Base-by-base conservation (phyloP, 2,888 invertebrate species). In the Aromia moschata region DNA sequence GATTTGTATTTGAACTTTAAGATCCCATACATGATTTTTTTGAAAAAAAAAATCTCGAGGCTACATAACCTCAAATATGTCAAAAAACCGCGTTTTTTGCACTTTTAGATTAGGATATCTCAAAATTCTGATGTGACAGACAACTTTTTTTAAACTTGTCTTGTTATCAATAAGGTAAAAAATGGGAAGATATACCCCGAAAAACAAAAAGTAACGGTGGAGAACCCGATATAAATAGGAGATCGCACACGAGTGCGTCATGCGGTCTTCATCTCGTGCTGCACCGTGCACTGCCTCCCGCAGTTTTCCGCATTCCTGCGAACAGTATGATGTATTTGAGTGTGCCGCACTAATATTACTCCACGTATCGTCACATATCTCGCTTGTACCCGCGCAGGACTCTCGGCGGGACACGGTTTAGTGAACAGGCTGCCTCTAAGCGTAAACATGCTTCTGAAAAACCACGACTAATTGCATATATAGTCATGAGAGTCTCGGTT, bases 191-290 rank as follows among this genome's bases (percentile, higher is more conserved):
- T n/a, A n/a, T n/a, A n/a, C n/a, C n/a, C n/a, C n/a, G n/a, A n/a
- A n/a, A n/a, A n/a, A n/a, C n/a, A n/a, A n/a, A n/a, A n/a, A n/a
- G n/a, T n/a, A 62, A 62, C 62, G 62, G 62, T 62, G 16, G 49
- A 38, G 43, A 33, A 43, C 45, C 37, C 20, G 61, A 51, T 55
- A 54, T 54, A 58, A 57, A 68, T 65, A 64, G 64, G 62, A 64
- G 68, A 68, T 68, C 65, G 64, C 65, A 65, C 60, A 65, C 62
- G 61, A 46, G 43, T 57, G 60, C 65, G 62, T 66, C 66, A 66
- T 58, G 64, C 61, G 56, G 64, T 60, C 63, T 64, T 67, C 67
- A 58, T 66, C 44, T 46, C 41, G 47, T 49, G 47, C 47, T 37
- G 45, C 31, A 45, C 15, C 30, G 45, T 16, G 16, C 12, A 31